Conservation (phyloP, 2,888 invertebrate genomes). For the Pomacea canaliculata region DNA sequence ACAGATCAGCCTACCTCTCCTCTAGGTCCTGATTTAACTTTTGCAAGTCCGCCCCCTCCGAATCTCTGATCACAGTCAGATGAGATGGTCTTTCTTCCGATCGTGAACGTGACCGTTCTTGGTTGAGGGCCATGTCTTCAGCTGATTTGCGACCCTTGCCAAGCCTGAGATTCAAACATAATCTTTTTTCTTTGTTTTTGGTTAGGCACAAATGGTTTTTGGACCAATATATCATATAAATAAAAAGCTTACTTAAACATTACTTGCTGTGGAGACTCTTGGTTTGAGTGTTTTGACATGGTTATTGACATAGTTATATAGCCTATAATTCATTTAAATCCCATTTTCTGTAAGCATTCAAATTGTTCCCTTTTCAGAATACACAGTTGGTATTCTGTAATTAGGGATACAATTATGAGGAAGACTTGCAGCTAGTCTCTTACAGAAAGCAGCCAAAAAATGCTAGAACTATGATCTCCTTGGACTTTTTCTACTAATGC, state of each 20-base stretch:
- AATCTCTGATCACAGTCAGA: slow-evolving; percentile 10
- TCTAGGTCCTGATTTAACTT: slow-evolving; percentile 3
- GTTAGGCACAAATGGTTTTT: slow-evolving; percentile 4
- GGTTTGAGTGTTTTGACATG: too few relatives aligned
- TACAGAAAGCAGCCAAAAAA: too few relatives aligned
- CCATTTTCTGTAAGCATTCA: too few relatives aligned
- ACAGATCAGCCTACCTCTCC: slow-evolving; percentile 4
- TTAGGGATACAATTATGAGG: too few relatives aligned
- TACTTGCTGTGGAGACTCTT: too few relatives aligned
- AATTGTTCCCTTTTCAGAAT: too few relatives aligned
- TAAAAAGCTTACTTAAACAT: not conserved
- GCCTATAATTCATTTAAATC: too few relatives aligned
- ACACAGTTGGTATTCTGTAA: too few relatives aligned
- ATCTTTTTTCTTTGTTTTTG: not conserved
- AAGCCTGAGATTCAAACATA: slow-evolving; percentile 40
- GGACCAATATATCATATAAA: not conserved
- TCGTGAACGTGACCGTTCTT: slow-evolving; percentile 31
- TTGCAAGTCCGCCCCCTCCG: not conserved
- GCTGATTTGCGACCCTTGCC: slow-evolving; percentile 56
- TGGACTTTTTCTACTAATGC: too few relatives aligned
- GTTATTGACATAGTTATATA: too few relatives aligned
- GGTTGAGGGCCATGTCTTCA: slow-evolving; percentile 37
- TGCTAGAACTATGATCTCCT: too few relatives aligned
- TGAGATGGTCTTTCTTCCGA: slow-evolving; percentile 39
- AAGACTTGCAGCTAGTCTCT: too few relatives aligned